These are phyloP conservation scores for Amphipyra tragopoginis DNA, from an alignment of 2,888 invertebrate genomes.

Conservation along the genomic window DNA sequence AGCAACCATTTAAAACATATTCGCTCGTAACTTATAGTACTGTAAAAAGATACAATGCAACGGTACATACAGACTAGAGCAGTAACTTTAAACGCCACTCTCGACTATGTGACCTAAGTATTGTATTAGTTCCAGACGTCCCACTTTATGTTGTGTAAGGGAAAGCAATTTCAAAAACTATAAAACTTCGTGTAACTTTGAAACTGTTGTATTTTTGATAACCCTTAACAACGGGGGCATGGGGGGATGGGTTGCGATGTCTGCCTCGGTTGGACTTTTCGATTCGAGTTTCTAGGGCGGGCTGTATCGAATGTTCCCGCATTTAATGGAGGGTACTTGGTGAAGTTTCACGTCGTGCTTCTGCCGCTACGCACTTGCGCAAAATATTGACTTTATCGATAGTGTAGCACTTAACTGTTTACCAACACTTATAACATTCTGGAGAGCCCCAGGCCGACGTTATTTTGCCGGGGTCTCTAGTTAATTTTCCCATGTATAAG, in stretches of 20 bases:
- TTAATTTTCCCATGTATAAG: slow-evolving; percentile 39
- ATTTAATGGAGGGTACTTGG: slow-evolving; percentile 39
- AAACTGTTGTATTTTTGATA: slow-evolving; percentile 50
- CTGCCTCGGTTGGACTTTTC: slow-evolving; percentile 14
- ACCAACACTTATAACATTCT: slow-evolving; percentile 36
- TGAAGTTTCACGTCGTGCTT: slow-evolving; percentile 38
- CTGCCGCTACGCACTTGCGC: slow-evolving; percentile 35
- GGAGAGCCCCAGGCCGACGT: slow-evolving; percentile 6
- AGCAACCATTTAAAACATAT: slow-evolving; percentile 27
- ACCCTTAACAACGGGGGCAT: slow-evolving; percentile 16
- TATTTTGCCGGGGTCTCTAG: slow-evolving; percentile 31
- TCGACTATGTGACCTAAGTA: slow-evolving; percentile 38
- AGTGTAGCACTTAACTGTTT: slow-evolving; percentile 43
- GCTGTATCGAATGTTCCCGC: slow-evolving; percentile 18
- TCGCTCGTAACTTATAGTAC: slow-evolving; percentile 10
- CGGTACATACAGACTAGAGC: slow-evolving; percentile 17
- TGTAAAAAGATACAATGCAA: slow-evolving; percentile 15
- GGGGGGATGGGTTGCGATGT: slow-evolving; percentile 10
- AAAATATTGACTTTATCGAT: slow-evolving; percentile 59
- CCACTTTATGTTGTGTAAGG: slow-evolving; percentile 41
- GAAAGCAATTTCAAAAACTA: slow-evolving; percentile 50
- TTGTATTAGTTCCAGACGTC: slow-evolving; percentile 47
- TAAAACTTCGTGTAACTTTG: slow-evolving; percentile 48
- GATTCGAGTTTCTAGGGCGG: slow-evolving; percentile 30
- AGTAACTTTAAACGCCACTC: slow-evolving; percentile 46